Conservation (phyloP, 2,888 invertebrate genomes). For the Eubasilissa splendida region DNA sequence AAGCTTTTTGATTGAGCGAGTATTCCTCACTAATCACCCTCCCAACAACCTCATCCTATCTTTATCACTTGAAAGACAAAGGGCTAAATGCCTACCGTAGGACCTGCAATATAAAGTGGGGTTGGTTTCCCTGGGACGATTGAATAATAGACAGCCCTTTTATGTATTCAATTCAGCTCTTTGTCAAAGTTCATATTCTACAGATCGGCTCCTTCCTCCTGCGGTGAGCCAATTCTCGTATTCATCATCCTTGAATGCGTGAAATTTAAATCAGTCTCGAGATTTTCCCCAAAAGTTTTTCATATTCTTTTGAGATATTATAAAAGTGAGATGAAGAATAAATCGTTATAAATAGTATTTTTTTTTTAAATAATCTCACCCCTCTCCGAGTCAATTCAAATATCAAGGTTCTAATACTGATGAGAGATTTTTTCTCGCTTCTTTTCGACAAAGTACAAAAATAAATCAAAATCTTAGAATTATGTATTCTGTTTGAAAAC, state of each 20-base stretch:
- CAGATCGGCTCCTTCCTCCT: conserved; percentile 5
- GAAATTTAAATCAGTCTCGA: conserved; percentile 3
- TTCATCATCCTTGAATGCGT: conserved; percentile 32
- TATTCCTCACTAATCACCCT: conserved; percentile 8
- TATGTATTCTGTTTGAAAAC: too few species aligned
- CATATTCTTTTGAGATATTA: background rate
- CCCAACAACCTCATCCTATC: conserved; percentile 4
- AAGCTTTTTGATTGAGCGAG: conserved; percentile 11
- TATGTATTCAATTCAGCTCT: conserved; percentile 34
- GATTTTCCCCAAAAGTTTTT: background rate
- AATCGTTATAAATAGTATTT: too few species aligned
- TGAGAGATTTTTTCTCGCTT: too few species aligned
- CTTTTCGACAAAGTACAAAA: too few species aligned
- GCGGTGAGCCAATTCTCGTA: conserved; percentile 18
- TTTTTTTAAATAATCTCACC: too few species aligned
- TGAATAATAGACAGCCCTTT: conserved; percentile 31
- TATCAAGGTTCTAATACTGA: too few species aligned
- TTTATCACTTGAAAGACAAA: conserved; percentile 24
- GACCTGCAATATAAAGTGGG: conserved; percentile 18
- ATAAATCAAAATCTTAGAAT: too few species aligned
- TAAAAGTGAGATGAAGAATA: background rate
- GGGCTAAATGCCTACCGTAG: background rate
- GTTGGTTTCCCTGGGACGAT: conserved; percentile 2
- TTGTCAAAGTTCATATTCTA: conserved; percentile 18
- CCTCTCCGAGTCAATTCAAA: too few species aligned